These are phyloP conservation scores for Tribolium freemani DNA, from an alignment of 2,888 invertebrate species.

Conservation along the genomic window DNA sequence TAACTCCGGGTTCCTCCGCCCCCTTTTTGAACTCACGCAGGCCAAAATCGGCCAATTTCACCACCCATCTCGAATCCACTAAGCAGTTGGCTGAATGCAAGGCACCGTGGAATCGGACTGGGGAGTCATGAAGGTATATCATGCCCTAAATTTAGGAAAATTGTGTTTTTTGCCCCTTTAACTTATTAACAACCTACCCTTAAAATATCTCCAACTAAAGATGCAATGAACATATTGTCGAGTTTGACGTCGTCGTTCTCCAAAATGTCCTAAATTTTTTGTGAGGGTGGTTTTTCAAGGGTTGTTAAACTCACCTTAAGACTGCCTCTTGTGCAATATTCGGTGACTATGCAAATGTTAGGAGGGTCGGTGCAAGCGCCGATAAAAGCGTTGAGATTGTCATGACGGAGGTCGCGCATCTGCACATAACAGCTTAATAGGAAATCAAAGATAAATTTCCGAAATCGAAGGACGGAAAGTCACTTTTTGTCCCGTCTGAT, in stretches of 20 bases:
- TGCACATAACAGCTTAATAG: conserved; percentile 60
- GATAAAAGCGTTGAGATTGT: conserved; percentile 92
- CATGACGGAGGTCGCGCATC: conserved; percentile 92
- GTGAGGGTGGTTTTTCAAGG: not conserved
- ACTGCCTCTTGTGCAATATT: conserved; percentile 92
- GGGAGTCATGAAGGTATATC: conserved; percentile 91
- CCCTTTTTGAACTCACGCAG: conserved; percentile 88
- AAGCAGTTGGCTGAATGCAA: conserved; percentile 92
- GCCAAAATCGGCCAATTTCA: conserved; percentile 93
- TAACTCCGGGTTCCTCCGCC: conserved; percentile 74
- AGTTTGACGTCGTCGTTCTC: conserved; percentile 96
- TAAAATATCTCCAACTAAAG: conserved; percentile 93
- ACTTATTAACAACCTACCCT: conserved; percentile 76
- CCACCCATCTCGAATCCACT: conserved; percentile 95
- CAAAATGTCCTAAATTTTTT: conserved; percentile 81
- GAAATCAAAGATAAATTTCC: not conserved
- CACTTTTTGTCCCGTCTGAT: too few species aligned
- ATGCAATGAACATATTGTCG: conserved; percentile 97
- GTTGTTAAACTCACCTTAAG: conserved; percentile 77
- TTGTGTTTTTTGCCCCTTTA: not conserved
- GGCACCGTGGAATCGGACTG: conserved; percentile 88
- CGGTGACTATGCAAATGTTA: conserved; percentile 89
- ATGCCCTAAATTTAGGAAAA: conserved; percentile 76
- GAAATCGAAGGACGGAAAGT: not conserved
- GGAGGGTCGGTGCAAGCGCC: conserved; percentile 94